These are phyloP conservation scores for Oxyura jamaicensis DNA, from an alignment of 2,113 vertebrate species.

Conservation along the genomic window DNA sequence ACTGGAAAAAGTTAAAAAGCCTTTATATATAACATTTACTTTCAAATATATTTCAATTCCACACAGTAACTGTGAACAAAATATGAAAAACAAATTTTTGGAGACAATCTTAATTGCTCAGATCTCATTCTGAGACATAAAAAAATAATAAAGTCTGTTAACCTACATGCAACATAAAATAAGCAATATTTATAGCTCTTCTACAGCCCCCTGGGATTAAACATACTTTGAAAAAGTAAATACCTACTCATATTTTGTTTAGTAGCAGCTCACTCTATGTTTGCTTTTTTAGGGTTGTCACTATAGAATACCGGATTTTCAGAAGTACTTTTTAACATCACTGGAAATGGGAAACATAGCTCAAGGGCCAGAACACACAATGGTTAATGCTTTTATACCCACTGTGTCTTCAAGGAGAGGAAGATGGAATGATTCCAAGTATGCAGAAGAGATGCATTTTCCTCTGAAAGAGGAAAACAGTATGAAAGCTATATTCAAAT, in stretches of 20 bases:
- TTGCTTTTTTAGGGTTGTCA: neutral
- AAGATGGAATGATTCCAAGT: conserved; percentile 27
- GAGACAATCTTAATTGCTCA: neutral
- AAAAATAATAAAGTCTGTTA: neutral
- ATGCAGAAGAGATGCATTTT: conserved; percentile 8
- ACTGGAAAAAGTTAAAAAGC: neutral
- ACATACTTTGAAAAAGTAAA: conserved; percentile 34
- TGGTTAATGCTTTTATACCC: neutral
- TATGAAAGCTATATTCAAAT: neutral
- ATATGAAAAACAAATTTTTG: neutral
- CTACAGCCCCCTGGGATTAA: neutral
- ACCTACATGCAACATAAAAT: neutral
- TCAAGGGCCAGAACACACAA: neutral
- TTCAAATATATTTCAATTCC: neutral
- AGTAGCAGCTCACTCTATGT: neutral
- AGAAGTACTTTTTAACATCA: conserved; percentile 30
- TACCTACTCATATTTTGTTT: conserved; percentile 36
- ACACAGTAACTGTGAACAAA: neutral
- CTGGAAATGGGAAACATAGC: conserved; percentile 1
- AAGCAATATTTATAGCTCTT: neutral
- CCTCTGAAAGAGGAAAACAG: neutral
- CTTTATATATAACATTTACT: neutral
- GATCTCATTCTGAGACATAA: neutral
- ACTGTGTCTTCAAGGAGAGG: neutral
- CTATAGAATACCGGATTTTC: conserved; percentile 18